A percentile compares a stretch with the other conserved stretches of the same genome.
Conservation (phyloP, 2,888 invertebrate genomes). For the Apoderus coryli region DNA sequence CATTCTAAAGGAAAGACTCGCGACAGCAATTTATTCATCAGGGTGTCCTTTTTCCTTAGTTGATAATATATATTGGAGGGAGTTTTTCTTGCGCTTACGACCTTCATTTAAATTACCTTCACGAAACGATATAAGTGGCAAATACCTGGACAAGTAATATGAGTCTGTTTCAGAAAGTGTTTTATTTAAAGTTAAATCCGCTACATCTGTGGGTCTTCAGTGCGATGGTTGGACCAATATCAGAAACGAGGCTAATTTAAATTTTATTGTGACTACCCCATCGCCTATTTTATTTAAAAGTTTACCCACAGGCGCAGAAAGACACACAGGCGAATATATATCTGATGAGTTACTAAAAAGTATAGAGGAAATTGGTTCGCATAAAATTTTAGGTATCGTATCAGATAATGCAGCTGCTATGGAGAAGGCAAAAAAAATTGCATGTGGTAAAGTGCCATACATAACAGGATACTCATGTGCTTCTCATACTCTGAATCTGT, state of each 20-base stretch:
- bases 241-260: conserved; percentile 19
- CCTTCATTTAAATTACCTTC: conserved; percentile 4
- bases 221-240: conserved; percentile 15
- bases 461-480: conserved; percentile 14
- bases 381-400: conserved; percentile 10
- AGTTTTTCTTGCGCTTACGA: conserved; percentile 2
- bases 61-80: conserved; percentile 4
- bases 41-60: conserved; percentile 3
- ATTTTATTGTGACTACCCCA: conserved; percentile 21
- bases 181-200: not conserved
- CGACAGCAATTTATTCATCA: conserved; percentile 5
- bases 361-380: conserved; percentile 5
- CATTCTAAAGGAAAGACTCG: conserved; percentile 1
- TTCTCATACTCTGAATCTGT: conserved; percentile 18
- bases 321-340: conserved; percentile 18
- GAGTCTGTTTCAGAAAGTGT: not conserved
- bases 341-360: conserved; percentile 14
- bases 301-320: conserved; percentile 15
- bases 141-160: conserved; percentile 1
- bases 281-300: conserved; percentile 19
- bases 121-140: not conserved
- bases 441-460: conserved; percentile 17
- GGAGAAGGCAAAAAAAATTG: conserved; percentile 15
- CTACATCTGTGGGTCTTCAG: conserved; percentile 1
- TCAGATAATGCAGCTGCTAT: conserved; percentile 19